Base-by-base conservation (phyloP, 2,888 invertebrate species). In the Sinohyriopsis cumingii region DNA sequence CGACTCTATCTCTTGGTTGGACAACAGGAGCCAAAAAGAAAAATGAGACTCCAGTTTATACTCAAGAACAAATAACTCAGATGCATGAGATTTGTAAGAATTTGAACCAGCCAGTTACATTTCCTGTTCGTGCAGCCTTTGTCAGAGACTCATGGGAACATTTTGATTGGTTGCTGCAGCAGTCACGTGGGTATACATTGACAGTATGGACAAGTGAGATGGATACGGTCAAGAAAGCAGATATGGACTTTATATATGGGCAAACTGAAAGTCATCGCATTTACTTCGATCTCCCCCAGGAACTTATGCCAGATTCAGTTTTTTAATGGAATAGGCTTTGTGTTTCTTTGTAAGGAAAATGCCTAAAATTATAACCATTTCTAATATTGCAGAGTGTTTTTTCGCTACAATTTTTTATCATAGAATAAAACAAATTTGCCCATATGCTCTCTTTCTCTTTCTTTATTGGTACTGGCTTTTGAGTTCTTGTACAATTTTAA, bases 1-100 rank as follows among this genome's bases (percentile, higher is more conserved):
- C 93, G 0, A 93, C 93, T 0, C 91, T 96, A 3, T 96, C 96
- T 15, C 91, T 95, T 9, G 96, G 95, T 0, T 96, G 96, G 96
- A 96, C 95, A 25, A 96, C 96, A 1, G 92, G 91, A 77, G 95
- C 95, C 88, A 93, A 92, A 6, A 85, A 91, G 4, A 90, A 91
- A 0, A 92, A 73, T 60, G 71, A 67, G 20, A 67, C 65, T 54
- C 82, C 82, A 25, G 81, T 76, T 22, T 91, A 91, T 75, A 84
- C 85, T 5, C 83, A 82, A 76, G 81, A 79, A 24, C 96, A 96
- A 95, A 84, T 93, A 3, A 87, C 92, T 5, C 90, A 84, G 20
- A 82, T 90, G 75, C 75, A 77, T 28, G 72, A 69, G 6, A 54
- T 77, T 12, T 75, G 73, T 5, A 90, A 91, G 79, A 81, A 88